Conservation (phyloP, 2,113 vertebrate genomes). For the Choloepus hoffmanni region DNA sequence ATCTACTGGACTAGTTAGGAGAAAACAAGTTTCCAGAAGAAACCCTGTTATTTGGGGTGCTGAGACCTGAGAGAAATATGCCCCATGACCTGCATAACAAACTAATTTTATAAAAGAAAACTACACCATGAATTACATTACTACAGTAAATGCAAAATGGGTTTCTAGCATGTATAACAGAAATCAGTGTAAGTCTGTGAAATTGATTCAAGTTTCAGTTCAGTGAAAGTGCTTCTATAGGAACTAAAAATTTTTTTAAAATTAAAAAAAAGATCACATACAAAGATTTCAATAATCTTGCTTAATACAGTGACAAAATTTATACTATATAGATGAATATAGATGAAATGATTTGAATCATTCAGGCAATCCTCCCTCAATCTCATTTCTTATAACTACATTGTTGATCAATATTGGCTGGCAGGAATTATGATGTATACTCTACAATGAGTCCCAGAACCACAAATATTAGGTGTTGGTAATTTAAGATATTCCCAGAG, state of each 20-base stretch:
- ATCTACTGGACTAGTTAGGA: background rate
- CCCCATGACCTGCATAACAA: background rate
- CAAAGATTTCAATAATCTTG: conserved; percentile 37
- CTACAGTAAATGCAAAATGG: background rate
- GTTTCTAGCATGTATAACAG: background rate
- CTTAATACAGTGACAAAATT: conserved; percentile 48
- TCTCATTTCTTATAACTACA: background rate
- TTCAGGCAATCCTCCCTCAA: background rate
- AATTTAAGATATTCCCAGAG: background rate
- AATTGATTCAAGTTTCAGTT: background rate
- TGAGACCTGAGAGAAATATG: background rate
- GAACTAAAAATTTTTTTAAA: background rate
- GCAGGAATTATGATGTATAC: background rate
- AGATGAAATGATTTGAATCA: background rate
- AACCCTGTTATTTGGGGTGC: background rate
- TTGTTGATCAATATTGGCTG: background rate
- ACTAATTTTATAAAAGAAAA: background rate
- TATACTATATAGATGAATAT: background rate
- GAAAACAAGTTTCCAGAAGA: background rate
- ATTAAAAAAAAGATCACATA: background rate
- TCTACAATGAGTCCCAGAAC: background rate
- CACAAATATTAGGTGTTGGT: background rate
- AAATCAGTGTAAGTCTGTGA: background rate
- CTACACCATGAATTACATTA: background rate
- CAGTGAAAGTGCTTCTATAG: background rate